Evolutionary conservation across 2,797 vertebrate species (phyloP).

Genomic region (Sparus aurata): DNA sequence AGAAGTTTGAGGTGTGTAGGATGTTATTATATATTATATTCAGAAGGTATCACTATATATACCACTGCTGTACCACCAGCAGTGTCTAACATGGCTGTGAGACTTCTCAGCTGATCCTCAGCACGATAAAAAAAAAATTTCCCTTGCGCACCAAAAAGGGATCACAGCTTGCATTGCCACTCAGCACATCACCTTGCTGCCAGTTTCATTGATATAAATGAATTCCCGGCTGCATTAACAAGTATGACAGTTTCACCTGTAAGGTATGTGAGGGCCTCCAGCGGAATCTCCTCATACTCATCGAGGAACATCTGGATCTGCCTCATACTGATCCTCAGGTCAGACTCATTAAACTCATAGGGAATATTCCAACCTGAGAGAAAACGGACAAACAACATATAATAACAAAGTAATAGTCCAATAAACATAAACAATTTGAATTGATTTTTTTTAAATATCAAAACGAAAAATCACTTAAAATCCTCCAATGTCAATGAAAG

Average conservation of each 20-base stretch:
- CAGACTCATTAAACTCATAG: conserved; percentile 96
- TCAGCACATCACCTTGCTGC: neutral
- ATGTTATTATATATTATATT: neutral
- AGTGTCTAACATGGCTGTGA: neutral
- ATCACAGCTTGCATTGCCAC: neutral
- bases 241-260: conserved; percentile 86
- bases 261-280: conserved; percentile 93
- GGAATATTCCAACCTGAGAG: conserved; percentile 96
- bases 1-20: neutral
- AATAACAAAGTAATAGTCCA: neutral
- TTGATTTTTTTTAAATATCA: neutral
- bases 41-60: neutral
- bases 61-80: neutral
- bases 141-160: too few relatives aligned
- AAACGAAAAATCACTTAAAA: neutral
- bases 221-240: conserved; percentile 3
- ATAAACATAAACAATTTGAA: neutral
- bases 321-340: conserved; percentile 92
- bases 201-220: neutral
- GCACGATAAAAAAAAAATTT: too few relatives aligned
- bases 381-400: neutral
- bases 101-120: too few relatives aligned
- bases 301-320: conserved; percentile 98
- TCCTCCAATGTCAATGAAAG: neutral
- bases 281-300: conserved; percentile 91